A percentile compares a stretch with the other conserved stretches of the same genome.
phyloP scores from a whole-genome alignment of 2,113 vertebrate genomes.

The Chloebia gouldiae region DNA sequence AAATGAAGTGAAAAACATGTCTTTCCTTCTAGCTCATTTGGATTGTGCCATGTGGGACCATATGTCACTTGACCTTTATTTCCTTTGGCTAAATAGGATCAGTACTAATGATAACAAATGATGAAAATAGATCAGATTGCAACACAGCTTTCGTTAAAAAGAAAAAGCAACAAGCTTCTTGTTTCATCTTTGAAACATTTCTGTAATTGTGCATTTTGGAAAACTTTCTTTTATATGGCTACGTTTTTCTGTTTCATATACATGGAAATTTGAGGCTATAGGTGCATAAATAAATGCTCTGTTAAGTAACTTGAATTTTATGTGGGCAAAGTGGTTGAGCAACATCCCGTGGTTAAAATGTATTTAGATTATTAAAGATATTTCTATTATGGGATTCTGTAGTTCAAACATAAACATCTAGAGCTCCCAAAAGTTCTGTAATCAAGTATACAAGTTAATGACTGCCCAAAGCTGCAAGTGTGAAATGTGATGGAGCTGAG shows the following conservation, averaged over 20 bases:
- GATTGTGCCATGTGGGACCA: not conserved
- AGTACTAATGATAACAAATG: not conserved
- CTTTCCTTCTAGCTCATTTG: not conserved
- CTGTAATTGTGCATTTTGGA: not conserved
- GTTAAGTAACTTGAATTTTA: not conserved
- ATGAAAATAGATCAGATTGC: not conserved
- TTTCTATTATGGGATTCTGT: not conserved
- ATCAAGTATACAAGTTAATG: not conserved
- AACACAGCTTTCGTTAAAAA: not conserved
- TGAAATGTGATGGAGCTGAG: not conserved
- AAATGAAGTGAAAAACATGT: not conserved
- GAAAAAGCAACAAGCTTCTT: not conserved
- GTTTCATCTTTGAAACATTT: not conserved
- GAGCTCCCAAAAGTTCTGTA: not conserved
- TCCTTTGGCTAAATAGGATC: not conserved
- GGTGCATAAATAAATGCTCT: not conserved
- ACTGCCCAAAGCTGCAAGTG: not conserved
- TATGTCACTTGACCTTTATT: slow-evolving; percentile 29
- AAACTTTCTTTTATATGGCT: not conserved
- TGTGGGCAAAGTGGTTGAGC: not conserved
- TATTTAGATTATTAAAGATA: not conserved
- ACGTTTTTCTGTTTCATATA: not conserved
- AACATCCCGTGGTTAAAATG: not conserved
- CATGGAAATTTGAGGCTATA: not conserved
- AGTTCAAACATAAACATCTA: not conserved